These are phyloP conservation scores for Drosophila nr. medialis DNA, from an alignment of 2,888 invertebrate species.

Conservation along the genomic window DNA sequence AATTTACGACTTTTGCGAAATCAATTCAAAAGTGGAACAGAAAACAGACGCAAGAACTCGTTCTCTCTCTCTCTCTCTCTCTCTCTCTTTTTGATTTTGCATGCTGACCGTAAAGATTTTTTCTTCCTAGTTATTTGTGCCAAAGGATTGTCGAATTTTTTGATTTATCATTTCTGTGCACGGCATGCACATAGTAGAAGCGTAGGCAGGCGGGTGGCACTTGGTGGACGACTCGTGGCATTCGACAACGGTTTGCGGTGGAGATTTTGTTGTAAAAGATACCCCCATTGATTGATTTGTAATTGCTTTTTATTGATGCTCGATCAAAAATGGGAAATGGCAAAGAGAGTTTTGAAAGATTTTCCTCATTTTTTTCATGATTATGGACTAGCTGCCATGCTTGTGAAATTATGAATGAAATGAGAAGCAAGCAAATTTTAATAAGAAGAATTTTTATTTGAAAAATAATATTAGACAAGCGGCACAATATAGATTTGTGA, in stretches of 20 bases:
- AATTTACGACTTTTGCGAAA: slow-evolving; percentile 78
- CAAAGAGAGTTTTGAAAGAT: not conserved
- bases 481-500: not conserved
- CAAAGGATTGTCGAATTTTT: slow-evolving; percentile 43
- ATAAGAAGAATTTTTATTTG: not conserved
- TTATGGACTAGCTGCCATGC: too few relatives aligned
- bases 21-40: slow-evolving; percentile 75
- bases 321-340: slow-evolving; percentile 5
- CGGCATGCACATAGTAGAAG: not conserved
- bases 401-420: slow-evolving; percentile 8
- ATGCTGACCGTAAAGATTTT: slow-evolving; percentile 13
- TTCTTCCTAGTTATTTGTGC: slow-evolving; percentile 15
- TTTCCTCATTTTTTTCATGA: not conserved
- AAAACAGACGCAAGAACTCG: slow-evolving; percentile 30
- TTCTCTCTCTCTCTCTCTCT: not conserved
- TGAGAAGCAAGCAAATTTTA: slow-evolving; percentile 1
- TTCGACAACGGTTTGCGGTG: slow-evolving; percentile 37
- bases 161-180: slow-evolving; percentile 52
- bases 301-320: slow-evolving; percentile 65
- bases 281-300: slow-evolving; percentile 62
- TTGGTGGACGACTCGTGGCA: slow-evolving; percentile 16
- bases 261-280: slow-evolving; percentile 44
- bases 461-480: not conserved
- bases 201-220: not conserved
- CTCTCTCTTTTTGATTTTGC: slow-evolving; percentile 36